Conservation (phyloP, 2,113 vertebrate genomes). For the Muscicapa adusta region DNA sequence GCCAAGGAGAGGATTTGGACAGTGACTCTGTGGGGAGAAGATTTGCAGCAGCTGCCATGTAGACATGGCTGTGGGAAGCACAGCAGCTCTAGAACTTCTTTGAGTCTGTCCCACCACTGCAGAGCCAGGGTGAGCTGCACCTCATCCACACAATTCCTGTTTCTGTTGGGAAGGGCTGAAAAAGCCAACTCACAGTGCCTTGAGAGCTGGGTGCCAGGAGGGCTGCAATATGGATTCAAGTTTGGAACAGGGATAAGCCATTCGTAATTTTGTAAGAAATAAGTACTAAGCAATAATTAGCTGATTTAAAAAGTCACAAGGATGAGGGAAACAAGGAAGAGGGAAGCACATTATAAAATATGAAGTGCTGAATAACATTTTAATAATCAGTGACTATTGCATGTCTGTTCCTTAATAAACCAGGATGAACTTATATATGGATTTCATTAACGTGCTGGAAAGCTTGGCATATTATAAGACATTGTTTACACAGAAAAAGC, state of each 20-base stretch:
- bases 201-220: neutral
- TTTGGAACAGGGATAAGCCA: neutral
- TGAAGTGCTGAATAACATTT: neutral
- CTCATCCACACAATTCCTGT: neutral
- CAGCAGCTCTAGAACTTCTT: neutral
- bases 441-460: neutral
- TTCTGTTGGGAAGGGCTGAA: rapidly evolving
- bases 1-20: neutral
- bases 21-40: neutral
- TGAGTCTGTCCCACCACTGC: neutral
- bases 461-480: neutral
- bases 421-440: neutral
- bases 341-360: neutral
- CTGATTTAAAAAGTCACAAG: neutral
- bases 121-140: neutral
- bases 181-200: neutral
- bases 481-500: neutral
- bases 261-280: neutral
- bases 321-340: neutral
- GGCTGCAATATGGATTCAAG: neutral
- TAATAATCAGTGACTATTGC: neutral
- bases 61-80: neutral
- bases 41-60: neutral
- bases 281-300: neutral
- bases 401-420: neutral